phyloP scores from a whole-genome alignment of 1,140 invertebrate species.

The Aphelenchoides fujianensis region DNA sequence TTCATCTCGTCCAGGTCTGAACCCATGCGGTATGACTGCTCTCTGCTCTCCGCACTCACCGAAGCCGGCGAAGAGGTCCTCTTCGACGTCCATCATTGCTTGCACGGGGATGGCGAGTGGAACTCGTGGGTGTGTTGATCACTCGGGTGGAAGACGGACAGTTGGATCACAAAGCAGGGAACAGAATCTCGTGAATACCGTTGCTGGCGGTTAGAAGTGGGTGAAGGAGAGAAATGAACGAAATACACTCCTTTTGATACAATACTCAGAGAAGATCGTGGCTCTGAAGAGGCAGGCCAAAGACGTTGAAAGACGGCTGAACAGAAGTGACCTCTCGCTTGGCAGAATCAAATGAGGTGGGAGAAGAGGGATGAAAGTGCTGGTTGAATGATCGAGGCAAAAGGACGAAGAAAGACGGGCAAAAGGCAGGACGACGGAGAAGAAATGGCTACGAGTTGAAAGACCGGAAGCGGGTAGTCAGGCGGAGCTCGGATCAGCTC shows the following conservation, averaged over 20 bases:
- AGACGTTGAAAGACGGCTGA: slow-evolving; percentile 5
- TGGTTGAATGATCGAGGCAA: neutral
- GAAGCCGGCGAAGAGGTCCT: slow-evolving; percentile 18
- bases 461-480: neutral
- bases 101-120: neutral
- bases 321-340: neutral
- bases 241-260: neutral
- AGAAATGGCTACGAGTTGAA: neutral
- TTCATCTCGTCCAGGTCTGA: slow-evolving; percentile 25
- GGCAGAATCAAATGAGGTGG: no score
- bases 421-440: neutral
- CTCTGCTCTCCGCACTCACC: neutral
- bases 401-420: neutral
- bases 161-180: no score
- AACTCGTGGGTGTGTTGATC: neutral
- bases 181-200: neutral
- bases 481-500: no score
- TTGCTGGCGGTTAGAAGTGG: neutral
- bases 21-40: neutral
- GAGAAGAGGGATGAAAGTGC: no score
- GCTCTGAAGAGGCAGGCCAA: neutral
- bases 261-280: neutral
- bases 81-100: slow-evolving; percentile 20
- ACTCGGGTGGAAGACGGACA: neutral
- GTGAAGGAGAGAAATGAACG: no score